Evolutionary conservation across 2,888 invertebrate genomes (phyloP).

Genomic region (Cartodere bifasciata): DNA sequence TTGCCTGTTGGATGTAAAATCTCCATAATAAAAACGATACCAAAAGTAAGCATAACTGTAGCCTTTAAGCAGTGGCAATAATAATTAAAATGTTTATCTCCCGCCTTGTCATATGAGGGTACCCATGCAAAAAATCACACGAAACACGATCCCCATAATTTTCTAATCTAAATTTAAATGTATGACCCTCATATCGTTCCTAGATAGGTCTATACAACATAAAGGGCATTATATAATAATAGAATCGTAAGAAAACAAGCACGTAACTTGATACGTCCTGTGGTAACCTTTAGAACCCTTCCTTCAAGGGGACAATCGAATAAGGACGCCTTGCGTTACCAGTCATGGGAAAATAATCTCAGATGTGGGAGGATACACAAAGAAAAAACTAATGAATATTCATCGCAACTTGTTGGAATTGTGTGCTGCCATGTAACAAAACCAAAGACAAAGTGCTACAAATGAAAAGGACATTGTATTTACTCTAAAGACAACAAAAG

Average conservation of each 20-base stretch:
- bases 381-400: conserved; percentile 11
- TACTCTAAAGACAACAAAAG: too few species aligned
- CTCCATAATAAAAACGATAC: too few species aligned
- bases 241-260: conserved; percentile 9
- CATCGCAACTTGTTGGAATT: conserved; percentile 10
- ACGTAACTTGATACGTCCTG: conserved; percentile 12
- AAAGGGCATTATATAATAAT: conserved; percentile 9
- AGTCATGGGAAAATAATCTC: conserved; percentile 13
- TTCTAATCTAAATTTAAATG: conserved; percentile 13
- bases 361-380: conserved; percentile 10
- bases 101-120: neutral
- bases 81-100: too few species aligned
- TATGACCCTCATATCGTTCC: conserved; percentile 10
- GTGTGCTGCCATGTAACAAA: conserved; percentile 11
- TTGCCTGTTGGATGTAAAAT: too few species aligned
- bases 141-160: conserved; percentile 11
- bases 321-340: conserved; percentile 8
- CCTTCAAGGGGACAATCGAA: conserved; percentile 10
- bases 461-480: conserved; percentile 9
- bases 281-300: conserved; percentile 13
- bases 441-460: conserved; percentile 12
- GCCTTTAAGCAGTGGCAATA: too few species aligned
- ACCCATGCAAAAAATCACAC: conserved; percentile 7
- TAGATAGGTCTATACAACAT: neutral
- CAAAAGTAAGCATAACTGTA: too few species aligned